Evolutionary conservation across 92 coral and sea anemone genomes (phyloP), one percentile per base, ranked within the genome.

Genomic region (Umimayanthus chanpuru): DNA sequence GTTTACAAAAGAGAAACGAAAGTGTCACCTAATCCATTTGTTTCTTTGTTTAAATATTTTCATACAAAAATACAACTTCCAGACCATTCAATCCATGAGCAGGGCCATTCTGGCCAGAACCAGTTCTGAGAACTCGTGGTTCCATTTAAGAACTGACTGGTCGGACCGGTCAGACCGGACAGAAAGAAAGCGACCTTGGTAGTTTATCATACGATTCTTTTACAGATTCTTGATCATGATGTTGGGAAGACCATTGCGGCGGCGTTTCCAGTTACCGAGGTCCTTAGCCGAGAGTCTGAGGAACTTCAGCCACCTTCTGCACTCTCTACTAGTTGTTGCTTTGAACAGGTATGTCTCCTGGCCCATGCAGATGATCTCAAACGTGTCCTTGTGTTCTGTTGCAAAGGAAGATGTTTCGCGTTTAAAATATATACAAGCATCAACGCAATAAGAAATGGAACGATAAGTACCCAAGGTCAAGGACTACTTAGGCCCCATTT

Each of bases 191-290:
- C 53, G 53, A 10, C 23, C 66, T 56, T 15, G 2, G 66, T 56
- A 56, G 2, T 20, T 56, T 15, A 56, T 39, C 3, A 16, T 16
- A 14, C 78, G 25, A 8, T 8, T 18, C 79, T 3, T 75, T 75
- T 89, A 92, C 39, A 92, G n/a, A 67, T 92, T 93, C 82, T 97
- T 97, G 23, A 97, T 90, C 99, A 95, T 97, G 85, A 97, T 97
- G 85, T 97, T 97, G 6, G 99, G 98, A 12, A 92, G 91, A n/a
- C 97, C 99, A 30, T 97, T 94, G 66, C 99, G 90, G n/a, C 99
- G 91, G 65, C 95, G 88, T 78, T 94, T 90, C 99, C 99, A 97
- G 32, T 91, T 80, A 26, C 99, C 99, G 61, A 93, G 92, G 61
- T 95, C 95, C 79, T 95, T 97, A 21, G 96, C 90, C 76, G 93